Evolutionary conservation across 2,888 invertebrate species (phyloP), one percentile per base, ranked within the genome.

Genomic region (Automeris io): DNA sequence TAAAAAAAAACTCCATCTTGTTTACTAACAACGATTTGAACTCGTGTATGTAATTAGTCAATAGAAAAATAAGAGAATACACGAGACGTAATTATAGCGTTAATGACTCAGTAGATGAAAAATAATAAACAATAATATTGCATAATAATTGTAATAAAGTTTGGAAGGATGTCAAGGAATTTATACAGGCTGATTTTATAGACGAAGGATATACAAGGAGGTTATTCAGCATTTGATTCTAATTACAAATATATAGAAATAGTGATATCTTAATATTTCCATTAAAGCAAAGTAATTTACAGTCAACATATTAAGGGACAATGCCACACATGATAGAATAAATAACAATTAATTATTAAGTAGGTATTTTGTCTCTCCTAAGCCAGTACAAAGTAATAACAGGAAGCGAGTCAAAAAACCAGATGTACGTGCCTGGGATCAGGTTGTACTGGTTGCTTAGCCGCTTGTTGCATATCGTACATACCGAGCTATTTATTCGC

Each of bases 361-460:
- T n/a, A n/a, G n/a, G n/a, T n/a, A n/a, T n/a, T n/a, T n/a, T n/a
- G n/a, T n/a, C n/a, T n/a, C n/a, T n/a, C n/a, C n/a, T n/a, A n/a
- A n/a, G n/a, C n/a, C n/a, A n/a, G n/a, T n/a, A n/a, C n/a, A n/a
- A n/a, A n/a, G n/a, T n/a, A n/a, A n/a, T n/a, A n/a, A n/a, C n/a
- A n/a, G n/a, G n/a, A n/a, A n/a, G n/a, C n/a, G n/a, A n/a, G n/a
- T n/a, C n/a, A n/a, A n/a, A n/a, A n/a, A n/a, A n/a, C n/a, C n/a
- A n/a, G n/a, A n/a, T n/a, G n/a, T n/a, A n/a, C n/a, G n/a, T n/a
- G n/a, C n/a, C n/a, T n/a, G n/a, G n/a, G n/a, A n/a, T n/a, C n/a
- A 96, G 78, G 72, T 96, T 96, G 85, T 96, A 96, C 72, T 95
- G 95, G 79, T 96, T 96, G 71, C 95, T 95, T 34, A 96, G 86